These are phyloP conservation scores for Drosophila erecta DNA, from an alignment of 1,140 invertebrate species.

Conservation along the genomic window DNA sequence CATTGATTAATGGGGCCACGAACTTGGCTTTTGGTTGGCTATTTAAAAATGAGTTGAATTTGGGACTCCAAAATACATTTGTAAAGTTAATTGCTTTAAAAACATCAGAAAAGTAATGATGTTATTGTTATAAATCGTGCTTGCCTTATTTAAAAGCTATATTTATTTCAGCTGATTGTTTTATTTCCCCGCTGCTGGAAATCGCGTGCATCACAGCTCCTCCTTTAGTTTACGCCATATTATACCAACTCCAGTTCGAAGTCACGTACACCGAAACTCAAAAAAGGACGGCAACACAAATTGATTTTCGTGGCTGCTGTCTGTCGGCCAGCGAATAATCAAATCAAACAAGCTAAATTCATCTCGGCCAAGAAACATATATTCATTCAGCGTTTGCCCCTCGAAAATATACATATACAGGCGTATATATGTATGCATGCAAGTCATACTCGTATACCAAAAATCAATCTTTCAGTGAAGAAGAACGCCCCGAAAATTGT, in stretches of 20 bases:
- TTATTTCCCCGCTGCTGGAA: not conserved
- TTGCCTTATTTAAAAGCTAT: too few relatives aligned
- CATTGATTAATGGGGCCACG: conserved; percentile 45
- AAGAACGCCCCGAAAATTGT: conserved; percentile 73
- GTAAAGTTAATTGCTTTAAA: too few relatives aligned
- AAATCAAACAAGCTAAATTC: conserved; percentile 55
- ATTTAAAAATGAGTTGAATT: not conserved
- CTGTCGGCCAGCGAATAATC: conserved; percentile 67
- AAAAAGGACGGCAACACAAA: conserved; percentile 55
- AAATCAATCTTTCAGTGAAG: conserved; percentile 63
- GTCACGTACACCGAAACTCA: conserved; percentile 69
- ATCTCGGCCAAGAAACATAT: conserved; percentile 8
- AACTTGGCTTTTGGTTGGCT: conserved; percentile 18
- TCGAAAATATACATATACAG: conserved; percentile 8
- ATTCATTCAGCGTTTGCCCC: conserved; percentile 32
- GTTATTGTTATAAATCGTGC: too few relatives aligned
- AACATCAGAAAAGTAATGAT: too few relatives aligned
- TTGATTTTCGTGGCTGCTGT: conserved; percentile 71
- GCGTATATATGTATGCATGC: not conserved
- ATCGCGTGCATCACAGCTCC: not conserved
- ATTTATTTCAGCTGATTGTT: conserved; percentile 1
- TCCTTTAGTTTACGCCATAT: conserved; percentile 20
- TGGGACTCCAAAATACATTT: not conserved
- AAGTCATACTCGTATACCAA: conserved; percentile 14
- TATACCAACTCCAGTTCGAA: conserved; percentile 37